phyloP scores from a whole-genome alignment of 2,888 invertebrate genomes.

The Acronicta alni region DNA sequence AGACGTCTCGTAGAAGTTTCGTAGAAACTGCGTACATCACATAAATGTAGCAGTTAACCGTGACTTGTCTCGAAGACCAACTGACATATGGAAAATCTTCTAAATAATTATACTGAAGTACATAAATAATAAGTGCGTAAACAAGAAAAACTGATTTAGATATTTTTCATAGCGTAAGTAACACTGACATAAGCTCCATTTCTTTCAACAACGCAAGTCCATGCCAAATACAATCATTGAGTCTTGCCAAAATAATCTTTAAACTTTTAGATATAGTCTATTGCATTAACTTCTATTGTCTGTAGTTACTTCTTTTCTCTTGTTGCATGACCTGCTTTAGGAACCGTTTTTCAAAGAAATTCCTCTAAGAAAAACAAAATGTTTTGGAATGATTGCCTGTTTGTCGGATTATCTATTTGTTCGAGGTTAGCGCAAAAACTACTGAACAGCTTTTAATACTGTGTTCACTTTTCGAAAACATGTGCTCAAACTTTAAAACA shows the following conservation, averaged over 20 bases:
- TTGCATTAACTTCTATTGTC: background rate
- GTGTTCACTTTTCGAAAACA: too few species aligned
- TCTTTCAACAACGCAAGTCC: conserved; percentile 38
- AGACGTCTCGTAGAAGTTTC: background rate
- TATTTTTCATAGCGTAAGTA: conserved; percentile 25
- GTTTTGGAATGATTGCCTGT: too few species aligned
- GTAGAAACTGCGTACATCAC: background rate
- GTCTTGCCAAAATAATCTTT: conserved; percentile 47
- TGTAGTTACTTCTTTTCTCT: background rate
- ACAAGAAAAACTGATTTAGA: conserved; percentile 23
- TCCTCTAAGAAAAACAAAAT: too few species aligned
- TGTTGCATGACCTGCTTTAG: too few species aligned
- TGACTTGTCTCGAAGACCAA: background rate
- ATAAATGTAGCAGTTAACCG: background rate
- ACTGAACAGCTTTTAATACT: too few species aligned
- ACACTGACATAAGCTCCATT: conserved; percentile 9
- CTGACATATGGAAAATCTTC: too few species aligned
- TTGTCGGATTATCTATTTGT: too few species aligned
- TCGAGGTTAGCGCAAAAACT: too few species aligned
- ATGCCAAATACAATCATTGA: conserved; percentile 32
- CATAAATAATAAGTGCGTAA: background rate
- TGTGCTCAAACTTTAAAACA: too few species aligned
- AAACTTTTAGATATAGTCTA: conserved; percentile 15
- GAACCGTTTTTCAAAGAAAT: too few species aligned
- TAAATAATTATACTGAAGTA: too few species aligned